Evolutionary conservation across 2,888 invertebrate genomes (phyloP), one percentile per base, ranked within the genome.

Genomic region (Selenia dentaria): DNA sequence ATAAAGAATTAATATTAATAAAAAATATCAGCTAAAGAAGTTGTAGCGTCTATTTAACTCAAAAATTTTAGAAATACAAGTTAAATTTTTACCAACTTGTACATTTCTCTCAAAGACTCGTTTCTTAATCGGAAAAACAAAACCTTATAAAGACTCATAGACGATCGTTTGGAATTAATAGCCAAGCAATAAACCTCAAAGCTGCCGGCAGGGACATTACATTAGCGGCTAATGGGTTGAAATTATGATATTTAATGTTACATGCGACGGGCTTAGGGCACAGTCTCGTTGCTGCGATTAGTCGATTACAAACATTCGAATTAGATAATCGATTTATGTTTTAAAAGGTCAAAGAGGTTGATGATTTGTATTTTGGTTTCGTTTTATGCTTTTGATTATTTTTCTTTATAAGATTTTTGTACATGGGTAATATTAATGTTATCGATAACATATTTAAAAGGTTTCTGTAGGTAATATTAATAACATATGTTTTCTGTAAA

Each of bases 231-330:
- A 88, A 88, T 86, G 83, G 88, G 70, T 72, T 80, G 76, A 81
- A 84, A 89, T 88, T 89, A 88, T 88, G 87, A 88, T 88, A 87
- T 88, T 88, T 85, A 87, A 86, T 74, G 75, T 83, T 78, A 73
- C 77, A 81, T 69, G 79, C 77, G 69, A 76, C 62, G 55, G 67
- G 52, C 57, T 81, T 82, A 83, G 80, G 74, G 65, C 57, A 52
- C 67, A 54, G 70, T 77, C 62, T 59, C 73, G 55, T 60, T 61
- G 56, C 45, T 32, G 54, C 63, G 61, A 22, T 8, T 22, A 22
- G 8, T 8, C 22, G 8, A 55, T 40, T 42, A 35, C 25, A 16
- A 28, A 31, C 26, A 12, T 38, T 47, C 12, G 26, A 26, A 40
- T 37, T 18, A 22, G 33, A 34, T 50, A 33, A 42, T 38, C 26